phyloP scores from a whole-genome alignment of 2,888 invertebrate genomes.

The Lycophotia porphyrea region DNA sequence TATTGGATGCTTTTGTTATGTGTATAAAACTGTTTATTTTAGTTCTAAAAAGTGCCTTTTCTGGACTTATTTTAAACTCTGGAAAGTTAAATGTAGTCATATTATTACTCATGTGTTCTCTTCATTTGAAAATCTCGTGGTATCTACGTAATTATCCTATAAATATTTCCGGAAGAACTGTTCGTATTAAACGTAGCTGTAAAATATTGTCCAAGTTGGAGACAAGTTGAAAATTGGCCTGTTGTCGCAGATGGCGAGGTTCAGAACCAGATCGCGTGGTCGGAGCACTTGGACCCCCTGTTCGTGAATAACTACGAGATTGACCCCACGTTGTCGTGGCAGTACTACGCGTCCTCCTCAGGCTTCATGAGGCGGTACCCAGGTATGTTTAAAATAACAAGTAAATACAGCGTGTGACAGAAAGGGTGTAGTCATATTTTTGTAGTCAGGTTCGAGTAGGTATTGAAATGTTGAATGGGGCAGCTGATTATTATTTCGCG shows the following conservation, averaged over 20 bases:
- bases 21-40: conserved; percentile 20
- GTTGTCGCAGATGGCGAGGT: conserved; percentile 93
- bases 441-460: background rate
- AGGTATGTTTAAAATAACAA: conserved; percentile 85
- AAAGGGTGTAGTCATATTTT: background rate
- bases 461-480: background rate
- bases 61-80: background rate
- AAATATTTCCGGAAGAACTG: conserved; percentile 32
- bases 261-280: conserved; percentile 98
- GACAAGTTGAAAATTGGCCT: conserved; percentile 31
- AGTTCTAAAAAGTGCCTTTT: conserved; percentile 25
- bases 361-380: conserved; percentile 99
- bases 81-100: background rate
- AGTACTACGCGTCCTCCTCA: conserved; percentile 98
- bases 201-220: conserved; percentile 35
- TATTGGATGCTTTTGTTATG: conserved; percentile 19
- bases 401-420: background rate
- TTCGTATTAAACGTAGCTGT: conserved; percentile 34
- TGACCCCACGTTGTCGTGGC: conserved; percentile 98
- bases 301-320: conserved; percentile 97
- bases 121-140: background rate
- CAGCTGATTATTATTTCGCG: background rate
- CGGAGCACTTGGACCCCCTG: conserved; percentile 96
- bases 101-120: background rate
- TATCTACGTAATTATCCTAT: conserved; percentile 9